These are phyloP conservation scores for Chaetogeoica ovagalla DNA, from an alignment of 2,888 invertebrate species.

Conservation along the genomic window DNA sequence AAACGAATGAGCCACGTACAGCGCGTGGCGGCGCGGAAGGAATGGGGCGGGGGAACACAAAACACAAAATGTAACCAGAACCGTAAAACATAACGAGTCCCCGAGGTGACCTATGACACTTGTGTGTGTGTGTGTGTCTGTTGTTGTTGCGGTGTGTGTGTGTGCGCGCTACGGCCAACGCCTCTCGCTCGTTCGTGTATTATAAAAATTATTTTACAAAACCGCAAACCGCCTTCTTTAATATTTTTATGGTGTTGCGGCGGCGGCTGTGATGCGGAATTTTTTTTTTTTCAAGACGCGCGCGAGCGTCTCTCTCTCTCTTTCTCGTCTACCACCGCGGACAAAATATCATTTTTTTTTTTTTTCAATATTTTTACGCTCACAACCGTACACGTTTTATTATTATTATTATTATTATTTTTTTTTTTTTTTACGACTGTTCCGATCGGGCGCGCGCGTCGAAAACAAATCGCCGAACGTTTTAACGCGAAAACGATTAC, in stretches of 20 bases:
- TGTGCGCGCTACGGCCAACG: slow-evolving; percentile 26
- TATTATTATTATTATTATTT: too few relatives aligned
- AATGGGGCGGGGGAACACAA: not conserved
- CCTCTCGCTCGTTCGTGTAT: not conserved
- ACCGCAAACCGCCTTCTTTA: slow-evolving; percentile 32
- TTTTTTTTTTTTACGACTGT: too few relatives aligned
- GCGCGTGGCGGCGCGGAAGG: too few relatives aligned
- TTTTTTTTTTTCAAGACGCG: not conserved
- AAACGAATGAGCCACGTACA: too few relatives aligned
- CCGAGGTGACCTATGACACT: slow-evolving; percentile 48
- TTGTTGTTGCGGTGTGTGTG: not conserved
- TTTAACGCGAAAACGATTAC: too few relatives aligned
- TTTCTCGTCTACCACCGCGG: too few relatives aligned
- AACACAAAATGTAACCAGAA: slow-evolving; percentile 51
- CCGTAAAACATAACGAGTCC: slow-evolving; percentile 51
- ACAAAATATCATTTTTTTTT: too few relatives aligned
- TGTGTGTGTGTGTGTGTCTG: not conserved
- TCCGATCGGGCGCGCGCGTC: too few relatives aligned
- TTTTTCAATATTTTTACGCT: too few relatives aligned
- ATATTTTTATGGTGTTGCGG: slow-evolving; percentile 15
- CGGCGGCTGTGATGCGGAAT: slow-evolving; percentile 12
- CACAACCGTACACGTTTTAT: too few relatives aligned
- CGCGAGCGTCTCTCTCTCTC: too few relatives aligned
- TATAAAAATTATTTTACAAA: not conserved
- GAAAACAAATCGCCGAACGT: too few relatives aligned